Base-by-base conservation (phyloP, 2,888 invertebrate species). In the Meganola albula region DNA sequence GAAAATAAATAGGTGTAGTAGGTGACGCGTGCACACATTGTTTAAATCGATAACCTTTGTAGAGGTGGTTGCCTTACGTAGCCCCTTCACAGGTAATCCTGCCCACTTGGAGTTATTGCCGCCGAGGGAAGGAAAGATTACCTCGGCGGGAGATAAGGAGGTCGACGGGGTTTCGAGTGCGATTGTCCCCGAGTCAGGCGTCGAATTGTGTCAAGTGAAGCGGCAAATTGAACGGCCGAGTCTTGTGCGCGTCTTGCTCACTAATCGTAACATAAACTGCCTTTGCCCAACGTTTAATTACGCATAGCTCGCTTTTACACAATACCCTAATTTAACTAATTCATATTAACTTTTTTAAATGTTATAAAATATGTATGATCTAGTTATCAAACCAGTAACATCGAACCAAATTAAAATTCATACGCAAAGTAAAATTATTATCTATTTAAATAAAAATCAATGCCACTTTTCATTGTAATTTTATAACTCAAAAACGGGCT, bases 171-270 rank as follows among this genome's bases (percentile, higher is more conserved):
- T 76, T 79, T 79, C 74, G 74, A 83, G 83, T 83, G 83, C 84
- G 84, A 85, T 85, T 85, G 84, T 85, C 84, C 84, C 83, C 78
- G 82, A 83, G 82, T 82, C 84, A 82, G 83, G 82, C 83, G 77
- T 85, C 84, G 83, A 84, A 84, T 85, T 85, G 84, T 85, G 84
- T 85, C 84, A 85, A 85, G 84, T 84, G 84, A 85, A 85, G 74
- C 84, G 83, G 83, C 76, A 85, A 85, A 85, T 85, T 85, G 84
- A 85, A 85, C 83, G 84, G 82, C 76, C 84, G 79, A 79, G 76
- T 78, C 76, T 78, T 80, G 75, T 77, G 79, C 74, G 74, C 76
- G 71, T 72, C 69, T 61, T 58, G 75, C 74, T 72, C 82, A 76
- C 80, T 84, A 85, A 84, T 84, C 82, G 82, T 70, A 79, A 74